Conservation (phyloP, 1,140 invertebrate genomes). For the Schlechtendalia chinensis region DNA sequence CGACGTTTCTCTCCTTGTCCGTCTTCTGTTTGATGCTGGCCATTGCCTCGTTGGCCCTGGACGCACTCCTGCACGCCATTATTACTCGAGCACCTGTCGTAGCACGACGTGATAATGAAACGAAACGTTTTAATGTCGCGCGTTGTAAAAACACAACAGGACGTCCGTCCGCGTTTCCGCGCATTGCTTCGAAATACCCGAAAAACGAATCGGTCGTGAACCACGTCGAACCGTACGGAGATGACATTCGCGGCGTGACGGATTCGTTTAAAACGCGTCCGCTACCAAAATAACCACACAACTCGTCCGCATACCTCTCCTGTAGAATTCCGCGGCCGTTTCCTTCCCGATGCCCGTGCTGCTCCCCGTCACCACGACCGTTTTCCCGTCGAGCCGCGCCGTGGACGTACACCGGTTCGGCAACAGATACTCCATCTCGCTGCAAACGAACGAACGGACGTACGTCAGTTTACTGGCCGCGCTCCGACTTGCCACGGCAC, state of each 20-base stretch:
- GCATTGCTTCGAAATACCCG: too few species aligned
- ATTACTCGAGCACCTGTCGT: slow-evolving; percentile 56
- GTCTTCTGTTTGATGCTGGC: slow-evolving; percentile 54
- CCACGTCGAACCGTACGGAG: too few species aligned
- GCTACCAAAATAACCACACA: too few species aligned
- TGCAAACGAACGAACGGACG: too few species aligned
- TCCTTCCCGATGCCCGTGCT: slow-evolving; percentile 65
- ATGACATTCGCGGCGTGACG: too few species aligned
- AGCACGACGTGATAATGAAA: background rate
- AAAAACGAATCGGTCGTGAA: too few species aligned
- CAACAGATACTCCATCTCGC: slow-evolving; percentile 48
- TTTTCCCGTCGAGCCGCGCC: slow-evolving; percentile 59
- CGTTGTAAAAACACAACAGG: too few species aligned
- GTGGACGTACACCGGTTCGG: slow-evolving; percentile 53
- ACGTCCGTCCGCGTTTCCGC: too few species aligned
- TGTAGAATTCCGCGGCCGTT: slow-evolving; percentile 61
- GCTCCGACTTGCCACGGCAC: too few species aligned
- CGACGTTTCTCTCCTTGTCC: slow-evolving; percentile 54
- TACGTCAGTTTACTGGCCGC: too few species aligned
- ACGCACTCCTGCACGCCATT: slow-evolving; percentile 57
- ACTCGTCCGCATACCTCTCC: slow-evolving; percentile 56
- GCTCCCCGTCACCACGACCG: slow-evolving; percentile 63
- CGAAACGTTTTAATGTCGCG: background rate
- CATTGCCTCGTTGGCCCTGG: slow-evolving; percentile 56
- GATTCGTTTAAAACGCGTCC: too few species aligned